Percentiles rank a stretch among this genome's conserved stretches.
These are phyloP conservation scores for Eriocheir sinensis DNA, from an alignment of 1,140 invertebrate species.

Conservation along the genomic window DNA sequence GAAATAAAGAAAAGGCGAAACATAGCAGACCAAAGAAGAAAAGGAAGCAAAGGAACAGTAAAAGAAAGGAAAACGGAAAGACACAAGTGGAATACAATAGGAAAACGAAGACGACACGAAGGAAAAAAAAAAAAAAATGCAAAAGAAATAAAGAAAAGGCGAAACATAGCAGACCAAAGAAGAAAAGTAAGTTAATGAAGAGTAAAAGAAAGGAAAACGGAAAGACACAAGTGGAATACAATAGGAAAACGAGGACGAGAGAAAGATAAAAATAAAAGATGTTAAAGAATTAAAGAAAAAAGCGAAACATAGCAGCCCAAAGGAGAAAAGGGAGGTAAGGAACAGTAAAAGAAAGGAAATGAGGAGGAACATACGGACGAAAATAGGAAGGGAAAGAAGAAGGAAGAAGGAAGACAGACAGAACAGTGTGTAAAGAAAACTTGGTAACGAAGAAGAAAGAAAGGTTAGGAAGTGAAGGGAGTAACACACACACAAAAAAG, in stretches of 20 bases:
- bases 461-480: no score
- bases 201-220: not conserved
- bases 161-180: not conserved
- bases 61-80: conserved; percentile 6
- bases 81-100: not conserved
- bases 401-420: not conserved
- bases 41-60: not conserved
- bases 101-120: not conserved
- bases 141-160: not conserved
- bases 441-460: no score
- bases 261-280: no score
- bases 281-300: no score
- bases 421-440: not conserved
- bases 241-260: not conserved
- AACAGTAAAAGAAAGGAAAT: not conserved
- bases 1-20: not conserved
- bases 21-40: not conserved
- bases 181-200: not conserved
- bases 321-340: no score
- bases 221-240: not conserved
- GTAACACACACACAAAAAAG: no score
- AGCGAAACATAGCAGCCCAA: no score
- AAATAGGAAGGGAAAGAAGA: not conserved
- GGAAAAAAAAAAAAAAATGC: not conserved
- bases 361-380: not conserved